Evolutionary conservation across 2,113 vertebrate species (phyloP).

Genomic region (Triplophysa rosa): DNA sequence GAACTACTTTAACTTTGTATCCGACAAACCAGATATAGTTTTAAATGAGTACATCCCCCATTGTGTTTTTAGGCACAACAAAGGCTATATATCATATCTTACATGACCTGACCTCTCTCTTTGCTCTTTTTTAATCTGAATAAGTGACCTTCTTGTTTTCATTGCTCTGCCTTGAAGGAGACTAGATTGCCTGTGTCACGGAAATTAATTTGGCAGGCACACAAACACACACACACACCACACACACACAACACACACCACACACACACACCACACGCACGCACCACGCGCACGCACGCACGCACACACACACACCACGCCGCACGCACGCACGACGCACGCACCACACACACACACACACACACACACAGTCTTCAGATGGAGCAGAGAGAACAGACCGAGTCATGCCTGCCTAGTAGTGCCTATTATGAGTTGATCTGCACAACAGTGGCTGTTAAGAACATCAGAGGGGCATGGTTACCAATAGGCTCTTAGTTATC

Average conservation of each 20-base stretch:
- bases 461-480: constrained; percentile 77
- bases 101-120: constrained; percentile 39
- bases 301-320: constrained; percentile 28
- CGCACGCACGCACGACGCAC: too few relatives aligned
- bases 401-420: constrained; percentile 69
- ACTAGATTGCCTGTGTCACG: constrained; percentile 48
- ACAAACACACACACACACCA: constrained; percentile 52
- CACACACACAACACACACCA: constrained; percentile 39
- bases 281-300: too few relatives aligned
- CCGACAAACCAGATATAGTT: background rate
- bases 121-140: constrained; percentile 43
- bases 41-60: background rate
- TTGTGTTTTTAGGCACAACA: constrained; percentile 27
- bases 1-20: background rate
- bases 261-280: too few relatives aligned
- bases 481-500: constrained; percentile 77
- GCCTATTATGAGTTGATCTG: constrained; percentile 77
- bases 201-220: constrained; percentile 71
- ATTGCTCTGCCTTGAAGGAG: constrained; percentile 23
- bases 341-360: constrained; percentile 53
- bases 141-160: constrained; percentile 51
- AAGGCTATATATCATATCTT: constrained; percentile 37
- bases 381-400: constrained; percentile 61
- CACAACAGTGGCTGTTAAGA: constrained; percentile 69
- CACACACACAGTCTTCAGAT: constrained; percentile 27